Percentiles rank a stretch among this genome's conserved stretches.
These are phyloP conservation scores for Psilopsiagon aurifrons DNA, from an alignment of 2,113 vertebrate species.

Conservation along the genomic window DNA sequence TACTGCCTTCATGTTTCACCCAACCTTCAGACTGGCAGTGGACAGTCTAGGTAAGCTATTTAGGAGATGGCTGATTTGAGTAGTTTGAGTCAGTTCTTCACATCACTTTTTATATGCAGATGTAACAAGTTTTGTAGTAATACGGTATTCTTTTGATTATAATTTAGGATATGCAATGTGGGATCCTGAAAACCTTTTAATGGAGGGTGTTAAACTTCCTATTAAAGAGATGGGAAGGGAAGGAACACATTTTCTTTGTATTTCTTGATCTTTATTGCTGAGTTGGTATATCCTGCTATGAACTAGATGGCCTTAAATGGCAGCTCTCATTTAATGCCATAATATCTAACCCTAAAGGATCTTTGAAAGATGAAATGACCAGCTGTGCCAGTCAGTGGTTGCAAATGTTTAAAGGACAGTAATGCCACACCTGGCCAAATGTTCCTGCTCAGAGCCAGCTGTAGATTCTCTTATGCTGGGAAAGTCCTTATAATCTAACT, in stretches of 20 bases:
- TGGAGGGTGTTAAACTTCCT: background rate
- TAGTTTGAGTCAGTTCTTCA: background rate
- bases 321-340: background rate
- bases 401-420: background rate
- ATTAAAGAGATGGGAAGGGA: background rate
- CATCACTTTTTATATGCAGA: rapidly evolving
- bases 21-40: background rate
- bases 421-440: background rate
- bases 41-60: background rate
- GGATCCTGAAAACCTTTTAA: background rate
- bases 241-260: background rate
- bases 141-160: background rate
- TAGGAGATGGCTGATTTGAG: background rate
- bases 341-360: background rate
- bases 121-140: background rate
- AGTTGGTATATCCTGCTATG: background rate
- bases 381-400: background rate
- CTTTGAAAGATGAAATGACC: background rate
- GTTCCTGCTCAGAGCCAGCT: background rate
- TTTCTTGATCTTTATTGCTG: background rate
- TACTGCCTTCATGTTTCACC: rapidly evolving
- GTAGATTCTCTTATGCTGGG: background rate
- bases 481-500: background rate
- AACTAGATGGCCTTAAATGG: background rate
- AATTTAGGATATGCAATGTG: background rate